These are phyloP conservation scores for Abrostola triplasia DNA, from an alignment of 2,888 invertebrate species.

Conservation along the genomic window DNA sequence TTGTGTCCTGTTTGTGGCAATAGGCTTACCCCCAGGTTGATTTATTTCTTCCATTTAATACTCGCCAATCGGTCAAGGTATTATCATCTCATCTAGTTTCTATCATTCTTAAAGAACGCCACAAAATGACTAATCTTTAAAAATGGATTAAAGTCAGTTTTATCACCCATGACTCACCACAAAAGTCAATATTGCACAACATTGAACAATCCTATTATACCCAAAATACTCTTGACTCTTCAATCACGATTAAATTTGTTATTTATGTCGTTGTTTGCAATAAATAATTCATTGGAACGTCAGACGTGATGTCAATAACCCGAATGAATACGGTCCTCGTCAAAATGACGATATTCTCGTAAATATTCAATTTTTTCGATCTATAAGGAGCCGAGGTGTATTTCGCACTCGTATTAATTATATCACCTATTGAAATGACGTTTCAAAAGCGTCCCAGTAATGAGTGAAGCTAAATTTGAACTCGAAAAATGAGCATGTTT, in stretches of 20 bases:
- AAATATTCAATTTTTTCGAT: constrained; percentile 49
- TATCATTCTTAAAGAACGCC: not conserved
- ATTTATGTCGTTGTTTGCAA: constrained; percentile 37
- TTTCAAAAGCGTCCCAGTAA: constrained; percentile 17
- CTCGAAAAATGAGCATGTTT: not conserved
- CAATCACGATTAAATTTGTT: constrained; percentile 23
- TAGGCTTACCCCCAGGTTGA: no score
- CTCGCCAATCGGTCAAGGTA: not conserved
- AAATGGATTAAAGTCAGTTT: not conserved
- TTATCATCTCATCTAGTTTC: not conserved
- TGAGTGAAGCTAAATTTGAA: not conserved
- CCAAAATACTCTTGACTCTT: constrained; percentile 12
- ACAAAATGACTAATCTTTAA: not conserved
- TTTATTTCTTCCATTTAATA: not conserved
- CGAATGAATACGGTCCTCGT: constrained; percentile 40
- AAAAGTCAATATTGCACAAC: constrained; percentile 28
- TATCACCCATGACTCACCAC: constrained; percentile 20
- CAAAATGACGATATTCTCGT: constrained; percentile 47
- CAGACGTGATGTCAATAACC: constrained; percentile 55
- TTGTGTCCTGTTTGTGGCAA: no score
- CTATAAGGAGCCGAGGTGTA: constrained; percentile 30
- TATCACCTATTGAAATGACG: constrained; percentile 34
- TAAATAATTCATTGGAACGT: constrained; percentile 54
- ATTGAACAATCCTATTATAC: constrained; percentile 16
- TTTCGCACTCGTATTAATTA: constrained; percentile 35